Base-by-base conservation (phyloP, 2,888 invertebrate genomes). In the Oscheius sp. region DNA sequence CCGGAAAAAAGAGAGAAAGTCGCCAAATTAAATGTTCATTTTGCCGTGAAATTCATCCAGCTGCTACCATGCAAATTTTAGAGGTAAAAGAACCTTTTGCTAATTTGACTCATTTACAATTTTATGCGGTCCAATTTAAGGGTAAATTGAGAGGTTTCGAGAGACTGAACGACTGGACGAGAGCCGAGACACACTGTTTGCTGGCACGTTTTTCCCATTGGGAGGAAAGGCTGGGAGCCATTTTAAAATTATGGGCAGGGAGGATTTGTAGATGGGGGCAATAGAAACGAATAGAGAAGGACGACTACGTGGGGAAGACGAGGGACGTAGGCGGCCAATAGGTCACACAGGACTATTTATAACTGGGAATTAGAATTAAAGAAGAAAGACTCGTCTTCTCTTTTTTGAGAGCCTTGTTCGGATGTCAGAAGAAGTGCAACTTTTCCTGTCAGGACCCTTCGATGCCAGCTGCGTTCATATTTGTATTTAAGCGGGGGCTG, bases 81-180 rank as follows among this genome's bases (percentile, higher is more conserved):
- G 35, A 35, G 35, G 35, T 35, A 35, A 43, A 43, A 35, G 35
- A 35, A 35, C 35, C 35, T 35, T 35, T n/a, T 35, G 9, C 35
- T 35, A 35, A 35, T 35, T 52, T 49, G 49, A 18, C 52, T 66
- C 66, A 66, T 66, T 66, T 66, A 66, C 66, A 66, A 66, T 66
- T 66, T 66, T 66, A 66, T 66, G 66, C 66, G 27, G 52, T 25
- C 27, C 66, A 66, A 66, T 66, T 66, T 52, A 49, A 25, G 49
- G 43, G 18, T 23, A 66, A 66, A 66, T 66, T 66, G 66, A 52
- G 49, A 52, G 66, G 49, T 13, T 16, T 25, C 25, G 35, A 49
- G 52, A 66, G 66, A 21, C 16, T 49, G 52, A n/a, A 25, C 18
- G 29, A 27, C n/a, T n/a, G 52, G 35, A 35, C 13, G 66, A 66